These are phyloP conservation scores for Enteromius paludinosus DNA, from an alignment of 2,797 vertebrate genomes.

Conservation along the genomic window DNA sequence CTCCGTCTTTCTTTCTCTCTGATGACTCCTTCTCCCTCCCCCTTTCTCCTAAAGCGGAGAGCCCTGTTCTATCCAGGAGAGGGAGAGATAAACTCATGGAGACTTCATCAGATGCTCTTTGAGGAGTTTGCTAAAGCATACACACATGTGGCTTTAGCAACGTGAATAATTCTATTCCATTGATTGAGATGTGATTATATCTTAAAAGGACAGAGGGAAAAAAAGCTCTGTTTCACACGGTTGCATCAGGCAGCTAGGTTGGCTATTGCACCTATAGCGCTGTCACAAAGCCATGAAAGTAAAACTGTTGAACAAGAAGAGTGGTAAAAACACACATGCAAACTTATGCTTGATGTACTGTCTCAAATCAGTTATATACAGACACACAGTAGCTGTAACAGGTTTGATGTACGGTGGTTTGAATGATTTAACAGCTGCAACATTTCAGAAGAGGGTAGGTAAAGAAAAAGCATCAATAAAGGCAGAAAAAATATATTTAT, in stretches of 20 bases:
- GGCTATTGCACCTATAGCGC: conserved; percentile 25
- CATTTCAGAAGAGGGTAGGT: neutral
- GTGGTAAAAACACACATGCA: neutral
- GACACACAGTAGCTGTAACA: neutral
- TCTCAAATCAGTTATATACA: neutral
- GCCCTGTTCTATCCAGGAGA: conserved; percentile 1
- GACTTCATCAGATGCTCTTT: conserved; percentile 37
- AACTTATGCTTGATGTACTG: neutral
- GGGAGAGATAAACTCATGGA: conserved; percentile 33
- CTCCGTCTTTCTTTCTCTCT: conserved; percentile 45
- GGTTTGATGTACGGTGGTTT: neutral
- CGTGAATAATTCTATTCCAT: conserved; percentile 42
- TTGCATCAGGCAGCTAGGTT: conserved; percentile 60
- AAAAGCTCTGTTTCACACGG: conserved; percentile 52
- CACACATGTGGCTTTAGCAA: conserved; percentile 19
- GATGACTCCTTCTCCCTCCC: conserved; percentile 53
- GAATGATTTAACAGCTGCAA: neutral
- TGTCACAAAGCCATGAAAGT: conserved; percentile 25
- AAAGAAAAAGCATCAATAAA: neutral
- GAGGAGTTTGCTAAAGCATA: conserved; percentile 45
- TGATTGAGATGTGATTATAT: conserved; percentile 53
- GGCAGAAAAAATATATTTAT: neutral
- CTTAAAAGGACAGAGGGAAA: conserved; percentile 45
- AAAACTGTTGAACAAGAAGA: neutral
- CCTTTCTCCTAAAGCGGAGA: conserved; percentile 38